phyloP scores from a whole-genome alignment of 1,140 invertebrate species.

The Coenobita brevimanus region DNA sequence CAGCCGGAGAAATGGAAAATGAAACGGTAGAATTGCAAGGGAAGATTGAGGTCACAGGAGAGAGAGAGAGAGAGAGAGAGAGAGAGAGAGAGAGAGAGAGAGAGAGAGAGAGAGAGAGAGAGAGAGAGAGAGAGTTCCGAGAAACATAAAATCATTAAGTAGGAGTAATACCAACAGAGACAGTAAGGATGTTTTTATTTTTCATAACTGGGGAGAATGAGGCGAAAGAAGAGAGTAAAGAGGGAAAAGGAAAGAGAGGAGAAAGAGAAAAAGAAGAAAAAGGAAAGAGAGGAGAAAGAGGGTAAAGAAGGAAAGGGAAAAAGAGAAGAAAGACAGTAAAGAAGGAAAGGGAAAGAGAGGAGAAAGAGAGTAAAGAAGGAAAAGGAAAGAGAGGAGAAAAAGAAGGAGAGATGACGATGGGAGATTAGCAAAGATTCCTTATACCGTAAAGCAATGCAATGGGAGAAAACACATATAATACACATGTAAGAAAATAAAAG shows the following conservation, averaged over 20 bases:
- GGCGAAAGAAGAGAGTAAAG: too few relatives aligned
- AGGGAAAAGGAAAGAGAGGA: background rate
- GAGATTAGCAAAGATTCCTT: background rate
- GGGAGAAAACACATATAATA: too few relatives aligned
- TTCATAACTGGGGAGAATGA: too few relatives aligned
- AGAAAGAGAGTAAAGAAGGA: background rate
- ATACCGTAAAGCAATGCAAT: too few relatives aligned
- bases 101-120: background rate
- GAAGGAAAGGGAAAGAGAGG: background rate
- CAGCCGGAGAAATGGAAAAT: background rate
- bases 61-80: background rate
- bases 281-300: background rate
- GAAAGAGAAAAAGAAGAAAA: background rate
- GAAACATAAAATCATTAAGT: too few relatives aligned
- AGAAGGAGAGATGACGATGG: slow-evolving; percentile 13
- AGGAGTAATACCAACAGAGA: too few relatives aligned
- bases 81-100: background rate
- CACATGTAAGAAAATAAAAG: too few relatives aligned
- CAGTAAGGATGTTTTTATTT: too few relatives aligned
- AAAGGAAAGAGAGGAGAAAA: background rate
- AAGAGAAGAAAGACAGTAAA: background rate
- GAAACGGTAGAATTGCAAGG: background rate
- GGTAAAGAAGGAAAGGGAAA: background rate
- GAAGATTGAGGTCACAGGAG: background rate
- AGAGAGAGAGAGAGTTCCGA: background rate